These are phyloP conservation scores for Zosterops borbonicus DNA, from an alignment of 2,113 vertebrate genomes.

Conservation along the genomic window DNA sequence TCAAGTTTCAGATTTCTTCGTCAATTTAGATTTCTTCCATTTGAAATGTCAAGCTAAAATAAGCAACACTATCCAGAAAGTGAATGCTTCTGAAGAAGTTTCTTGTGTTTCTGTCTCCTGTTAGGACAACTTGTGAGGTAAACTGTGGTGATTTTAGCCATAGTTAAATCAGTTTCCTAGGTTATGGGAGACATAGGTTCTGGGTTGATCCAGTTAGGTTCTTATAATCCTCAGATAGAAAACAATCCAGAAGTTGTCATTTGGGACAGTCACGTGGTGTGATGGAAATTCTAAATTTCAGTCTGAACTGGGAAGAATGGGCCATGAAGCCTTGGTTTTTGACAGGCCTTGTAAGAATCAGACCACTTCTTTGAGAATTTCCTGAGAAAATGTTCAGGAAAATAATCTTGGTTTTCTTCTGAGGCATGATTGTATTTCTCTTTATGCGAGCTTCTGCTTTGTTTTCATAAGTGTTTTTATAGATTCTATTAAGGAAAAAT, in stretches of 20 bases:
- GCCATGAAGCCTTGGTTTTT: background rate
- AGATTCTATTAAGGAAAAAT: background rate
- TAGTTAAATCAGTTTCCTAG: background rate
- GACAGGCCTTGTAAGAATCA: background rate
- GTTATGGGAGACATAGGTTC: background rate
- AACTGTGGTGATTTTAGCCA: background rate
- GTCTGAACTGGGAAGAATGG: background rate
- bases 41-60: conserved; percentile 2
- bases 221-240: background rate
- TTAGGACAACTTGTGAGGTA: background rate
- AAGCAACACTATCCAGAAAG: background rate
- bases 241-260: background rate
- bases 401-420: background rate
- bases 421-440: background rate
- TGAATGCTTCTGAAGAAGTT: background rate
- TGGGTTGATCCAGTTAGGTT: background rate
- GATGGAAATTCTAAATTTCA: background rate
- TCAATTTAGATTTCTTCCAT: conserved; percentile 6
- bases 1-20: background rate
- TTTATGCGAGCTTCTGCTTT: background rate
- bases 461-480: background rate
- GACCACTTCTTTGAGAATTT: background rate
- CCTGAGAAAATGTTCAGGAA: background rate
- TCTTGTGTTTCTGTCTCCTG: background rate
- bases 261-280: background rate